A percentile compares a stretch with the other conserved stretches of the same genome.
Conservation (phyloP, 2,888 invertebrate species). For the Aporophyla lueneburgensis region DNA sequence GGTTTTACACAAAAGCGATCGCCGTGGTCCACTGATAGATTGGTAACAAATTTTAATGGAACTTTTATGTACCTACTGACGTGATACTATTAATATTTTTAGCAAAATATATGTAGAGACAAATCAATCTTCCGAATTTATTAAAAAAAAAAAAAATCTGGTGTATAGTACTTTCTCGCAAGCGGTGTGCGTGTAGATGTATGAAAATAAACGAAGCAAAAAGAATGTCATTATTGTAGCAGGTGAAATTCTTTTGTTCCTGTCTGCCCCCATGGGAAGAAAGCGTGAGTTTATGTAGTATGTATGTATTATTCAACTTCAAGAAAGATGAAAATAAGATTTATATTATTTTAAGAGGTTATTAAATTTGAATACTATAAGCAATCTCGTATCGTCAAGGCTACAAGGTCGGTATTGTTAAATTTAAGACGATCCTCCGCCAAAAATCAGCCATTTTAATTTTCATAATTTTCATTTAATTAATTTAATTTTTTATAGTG, state of each 20-base stretch:
- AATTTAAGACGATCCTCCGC: no score
- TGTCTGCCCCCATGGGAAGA: neutral
- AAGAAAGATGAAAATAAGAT: no score
- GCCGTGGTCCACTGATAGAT: slow-evolving; percentile 46
- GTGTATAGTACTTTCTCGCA: neutral
- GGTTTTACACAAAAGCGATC: slow-evolving; percentile 35
- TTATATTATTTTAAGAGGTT: no score
- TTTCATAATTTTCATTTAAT: no score
- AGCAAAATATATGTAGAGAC: neutral
- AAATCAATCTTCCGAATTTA: neutral
- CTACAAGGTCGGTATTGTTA: no score
- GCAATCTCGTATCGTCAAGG: no score
- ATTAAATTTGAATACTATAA: no score
- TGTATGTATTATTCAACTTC: no score
- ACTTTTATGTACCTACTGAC: slow-evolving; percentile 23
- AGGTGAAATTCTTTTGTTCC: neutral
- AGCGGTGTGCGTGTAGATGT: neutral
- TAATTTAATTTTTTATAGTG: no score
- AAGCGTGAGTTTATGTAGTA: no score
- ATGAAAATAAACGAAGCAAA: neutral
- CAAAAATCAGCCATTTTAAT: no score
- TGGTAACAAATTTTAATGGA: slow-evolving; percentile 45
- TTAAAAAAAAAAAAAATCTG: neutral
- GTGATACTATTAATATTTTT: neutral
- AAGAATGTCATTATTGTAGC: neutral